Conservation (phyloP, 2,888 invertebrate genomes). For the Stenotaenia linearis region DNA sequence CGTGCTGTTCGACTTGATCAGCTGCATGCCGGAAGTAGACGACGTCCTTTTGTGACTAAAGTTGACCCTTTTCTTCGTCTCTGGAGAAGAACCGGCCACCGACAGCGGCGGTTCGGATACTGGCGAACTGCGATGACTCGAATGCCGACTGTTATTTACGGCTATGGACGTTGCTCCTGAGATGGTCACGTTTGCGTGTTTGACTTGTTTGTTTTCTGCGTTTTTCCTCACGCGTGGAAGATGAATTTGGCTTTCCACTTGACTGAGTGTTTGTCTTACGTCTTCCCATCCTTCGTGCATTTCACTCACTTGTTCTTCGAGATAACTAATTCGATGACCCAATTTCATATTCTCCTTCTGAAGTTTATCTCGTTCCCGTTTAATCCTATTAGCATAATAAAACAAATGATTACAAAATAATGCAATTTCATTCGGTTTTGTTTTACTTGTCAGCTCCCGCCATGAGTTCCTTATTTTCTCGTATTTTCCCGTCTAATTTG, state of each 20-base stretch:
- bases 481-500: conserved; percentile 59
- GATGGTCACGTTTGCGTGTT: not conserved
- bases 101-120: not conserved
- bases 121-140: not conserved
- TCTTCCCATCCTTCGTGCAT: conserved; percentile 27
- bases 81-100: not conserved
- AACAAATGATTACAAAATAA: not conserved
- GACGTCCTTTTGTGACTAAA: conserved; percentile 21
- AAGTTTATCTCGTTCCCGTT: conserved; percentile 50
- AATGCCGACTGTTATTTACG: not conserved
- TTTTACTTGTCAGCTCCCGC: conserved; percentile 31
- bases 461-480: conserved; percentile 50
- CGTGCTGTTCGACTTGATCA: not conserved
- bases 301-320: conserved; percentile 66
- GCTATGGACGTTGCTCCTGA: conserved; percentile 22
- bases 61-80: not conserved
- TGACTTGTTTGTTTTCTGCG: not conserved
- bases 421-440: not conserved
- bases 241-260: conserved; percentile 1
- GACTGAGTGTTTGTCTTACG: not conserved
- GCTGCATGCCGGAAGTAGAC: not conserved
- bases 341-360: conserved; percentile 70
- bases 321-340: conserved; percentile 79
- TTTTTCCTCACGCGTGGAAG: not conserved
- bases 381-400: conserved; percentile 34